Evolutionary conservation across 1,140 invertebrate genomes (phyloP), one percentile per base, ranked within the genome.

Genomic region (Apis dorsata): DNA sequence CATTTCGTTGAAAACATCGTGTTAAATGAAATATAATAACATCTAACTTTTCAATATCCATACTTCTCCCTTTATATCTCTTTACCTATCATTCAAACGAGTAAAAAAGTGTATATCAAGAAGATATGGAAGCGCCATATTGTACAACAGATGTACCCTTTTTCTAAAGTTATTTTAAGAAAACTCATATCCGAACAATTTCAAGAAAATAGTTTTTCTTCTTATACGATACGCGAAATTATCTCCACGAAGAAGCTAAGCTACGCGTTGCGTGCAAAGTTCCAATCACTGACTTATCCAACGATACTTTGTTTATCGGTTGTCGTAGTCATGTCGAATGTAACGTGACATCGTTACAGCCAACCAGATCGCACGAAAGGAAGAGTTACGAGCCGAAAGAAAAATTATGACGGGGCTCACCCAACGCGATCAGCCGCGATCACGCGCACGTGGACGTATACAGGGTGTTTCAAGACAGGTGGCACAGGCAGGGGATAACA

Each of bases 361-460:
- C n/a, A n/a, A 53, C 77, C 69, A 49, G 65, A 63, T 66, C 84
- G 69, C 73, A 73, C 78, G 59, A 79, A 63, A 72, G 68, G 66
- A 79, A 72, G 65, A 79, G 53, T 81, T 87, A 80, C 66, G 76
- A 44, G 70, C 62, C 62, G 71, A 62, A 77, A 55, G 74, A 86
- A 87, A 86, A 87, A 79, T 87, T 84, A 87, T 82, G 77, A 72
- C 74, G 49, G n/a, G 28, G 66, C 81, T 84, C 76, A 57, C 81
- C 76, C 76, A 79, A 34, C 19, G 66, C 34, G 66, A n/a, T 65
- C 63, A 21, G 4, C 12, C 69, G 70, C 53, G 76, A 84, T 85
- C 71, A 60, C 79, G 70, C 72, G 51, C 79, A 57, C 60, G 85
- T 85, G 68, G 34, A 62, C 60, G 13, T 49, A 59, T 44, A 44